A percentile compares a stretch with the other conserved stretches of the same genome.
phyloP scores from a whole-genome alignment of 1,140 invertebrate genomes.

The Pomacea maculata region DNA sequence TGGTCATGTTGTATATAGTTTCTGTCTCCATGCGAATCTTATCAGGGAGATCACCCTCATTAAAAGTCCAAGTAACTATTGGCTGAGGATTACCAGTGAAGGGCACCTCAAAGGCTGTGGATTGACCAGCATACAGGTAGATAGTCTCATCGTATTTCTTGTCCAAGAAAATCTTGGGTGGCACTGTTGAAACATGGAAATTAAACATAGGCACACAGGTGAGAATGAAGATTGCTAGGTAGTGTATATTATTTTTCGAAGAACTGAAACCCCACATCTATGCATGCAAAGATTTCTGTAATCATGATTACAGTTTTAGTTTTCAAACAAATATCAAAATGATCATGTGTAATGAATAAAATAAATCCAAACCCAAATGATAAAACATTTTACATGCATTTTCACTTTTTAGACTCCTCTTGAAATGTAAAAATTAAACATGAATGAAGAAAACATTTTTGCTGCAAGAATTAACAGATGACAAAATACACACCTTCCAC shows the following conservation, averaged over 20 bases:
- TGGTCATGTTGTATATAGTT: slow-evolving; percentile 62
- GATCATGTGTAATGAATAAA: neutral
- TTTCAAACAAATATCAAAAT: neutral
- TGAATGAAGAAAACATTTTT: neutral
- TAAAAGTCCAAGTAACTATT: slow-evolving; percentile 59
- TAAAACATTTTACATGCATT: neutral
- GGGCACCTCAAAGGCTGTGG: slow-evolving; percentile 62
- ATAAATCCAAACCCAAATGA: neutral
- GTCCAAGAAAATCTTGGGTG: slow-evolving; percentile 58
- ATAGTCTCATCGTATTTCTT: slow-evolving; percentile 59
- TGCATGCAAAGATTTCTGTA: too few relatives aligned
- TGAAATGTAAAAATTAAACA: neutral
- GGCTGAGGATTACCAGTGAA: slow-evolving; percentile 63
- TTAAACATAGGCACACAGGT: neutral
- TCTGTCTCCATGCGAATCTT: slow-evolving; percentile 58
- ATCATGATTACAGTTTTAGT: neutral
- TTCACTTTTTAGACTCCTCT: neutral
- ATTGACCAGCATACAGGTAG: slow-evolving; percentile 57
- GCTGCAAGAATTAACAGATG: neutral
- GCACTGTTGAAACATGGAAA: slow-evolving; percentile 41
- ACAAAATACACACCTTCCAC: slow-evolving; percentile 48
- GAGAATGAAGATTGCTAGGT: too few relatives aligned
- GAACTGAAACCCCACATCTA: too few relatives aligned
- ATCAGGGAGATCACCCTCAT: slow-evolving; percentile 56
- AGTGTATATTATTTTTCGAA: too few relatives aligned